phyloP scores from a whole-genome alignment of 2,113 vertebrate genomes.

The Thymallus thymallus region DNA sequence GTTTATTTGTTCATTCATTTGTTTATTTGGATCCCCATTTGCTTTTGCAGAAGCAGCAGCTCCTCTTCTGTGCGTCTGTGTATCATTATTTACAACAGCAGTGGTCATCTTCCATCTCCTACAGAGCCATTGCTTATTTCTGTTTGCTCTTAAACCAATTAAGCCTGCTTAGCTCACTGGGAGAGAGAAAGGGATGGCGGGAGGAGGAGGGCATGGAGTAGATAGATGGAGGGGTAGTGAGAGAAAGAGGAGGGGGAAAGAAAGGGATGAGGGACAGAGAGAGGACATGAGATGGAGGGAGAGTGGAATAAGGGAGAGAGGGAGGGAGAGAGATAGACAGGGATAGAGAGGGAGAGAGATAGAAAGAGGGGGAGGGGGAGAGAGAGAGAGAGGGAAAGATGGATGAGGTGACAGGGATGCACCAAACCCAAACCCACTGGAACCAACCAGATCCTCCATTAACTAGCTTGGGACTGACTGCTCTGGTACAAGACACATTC shows the following conservation, averaged over 20 bases:
- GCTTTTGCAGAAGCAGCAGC: too few species aligned
- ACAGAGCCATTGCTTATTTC: constrained; percentile 65
- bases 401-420: background rate
- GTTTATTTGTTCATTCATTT: background rate
- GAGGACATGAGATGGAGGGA: too few species aligned
- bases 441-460: too few species aligned
- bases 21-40: background rate
- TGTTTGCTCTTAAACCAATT: constrained; percentile 74
- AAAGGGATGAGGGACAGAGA: background rate
- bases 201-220: background rate
- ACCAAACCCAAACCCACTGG: too few species aligned
- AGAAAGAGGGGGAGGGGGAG: background rate
- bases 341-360: background rate
- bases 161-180: constrained; percentile 61
- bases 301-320: too few species aligned
- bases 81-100: constrained; percentile 45
- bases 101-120: constrained; percentile 58
- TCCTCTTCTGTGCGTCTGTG: background rate
- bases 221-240: constrained; percentile 6
- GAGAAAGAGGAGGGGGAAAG: constrained; percentile 32
- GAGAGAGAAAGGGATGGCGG: constrained; percentile 35
- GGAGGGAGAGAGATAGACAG: too few species aligned
- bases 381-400: constrained; percentile 25
- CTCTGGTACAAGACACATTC: too few species aligned
- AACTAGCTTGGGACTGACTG: too few species aligned